These are phyloP conservation scores for Anabacerthia variegaticeps DNA, from an alignment of 2,797 vertebrate species.

Conservation along the genomic window DNA sequence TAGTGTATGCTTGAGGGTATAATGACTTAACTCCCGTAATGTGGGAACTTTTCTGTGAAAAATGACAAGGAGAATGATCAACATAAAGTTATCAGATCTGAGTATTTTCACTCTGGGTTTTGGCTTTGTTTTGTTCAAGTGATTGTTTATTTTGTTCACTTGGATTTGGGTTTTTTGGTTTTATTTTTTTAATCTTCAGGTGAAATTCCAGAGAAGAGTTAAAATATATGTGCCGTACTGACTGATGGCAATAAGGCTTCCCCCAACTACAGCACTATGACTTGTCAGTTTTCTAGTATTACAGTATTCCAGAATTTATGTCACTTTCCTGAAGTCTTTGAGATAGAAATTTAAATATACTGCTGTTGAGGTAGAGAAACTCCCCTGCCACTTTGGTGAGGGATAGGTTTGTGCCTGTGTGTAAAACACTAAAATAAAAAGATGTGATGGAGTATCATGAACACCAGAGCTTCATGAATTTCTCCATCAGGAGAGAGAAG, in stretches of 20 bases:
- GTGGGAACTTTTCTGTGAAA: background rate
- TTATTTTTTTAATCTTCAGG: background rate
- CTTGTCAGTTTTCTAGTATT: background rate
- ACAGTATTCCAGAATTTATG: background rate
- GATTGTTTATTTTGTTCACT: background rate
- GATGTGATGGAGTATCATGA: background rate
- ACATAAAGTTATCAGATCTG: background rate
- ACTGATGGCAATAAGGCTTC: background rate
- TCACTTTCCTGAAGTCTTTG: background rate
- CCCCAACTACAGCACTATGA: rapidly evolving
- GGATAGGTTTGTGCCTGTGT: background rate
- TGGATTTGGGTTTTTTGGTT: too few species aligned
- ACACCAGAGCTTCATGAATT: background rate
- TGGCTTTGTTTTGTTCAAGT: too few species aligned
- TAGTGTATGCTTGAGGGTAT: background rate
- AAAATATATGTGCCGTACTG: background rate
- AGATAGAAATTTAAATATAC: background rate
- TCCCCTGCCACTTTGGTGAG: background rate
- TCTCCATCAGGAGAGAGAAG: background rate
- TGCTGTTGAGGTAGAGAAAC: background rate
- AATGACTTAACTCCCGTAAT: background rate
- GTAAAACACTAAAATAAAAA: background rate
- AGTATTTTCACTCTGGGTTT: background rate
- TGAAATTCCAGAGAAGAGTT: background rate
- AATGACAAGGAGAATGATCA: background rate